Conservation (phyloP, 2,888 invertebrate genomes). For the Acleris cristana region DNA sequence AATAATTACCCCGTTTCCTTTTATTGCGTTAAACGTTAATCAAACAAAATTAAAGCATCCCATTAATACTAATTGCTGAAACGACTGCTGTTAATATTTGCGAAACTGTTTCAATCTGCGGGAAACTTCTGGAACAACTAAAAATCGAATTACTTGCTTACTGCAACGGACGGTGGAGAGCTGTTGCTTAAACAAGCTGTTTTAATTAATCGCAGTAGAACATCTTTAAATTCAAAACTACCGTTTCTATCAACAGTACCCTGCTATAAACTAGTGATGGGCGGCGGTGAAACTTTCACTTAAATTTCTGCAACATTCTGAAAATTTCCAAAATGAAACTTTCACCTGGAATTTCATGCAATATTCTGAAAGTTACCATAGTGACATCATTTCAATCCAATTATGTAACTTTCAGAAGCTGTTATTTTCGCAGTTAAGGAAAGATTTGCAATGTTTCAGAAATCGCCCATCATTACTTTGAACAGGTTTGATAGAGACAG, state of each 20-base stretch:
- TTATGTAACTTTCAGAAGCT: no score
- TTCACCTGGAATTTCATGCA: no score
- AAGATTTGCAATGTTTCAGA: no score
- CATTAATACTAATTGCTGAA: constrained; percentile 29
- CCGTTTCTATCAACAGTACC: constrained; percentile 4
- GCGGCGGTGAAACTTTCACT: no score
- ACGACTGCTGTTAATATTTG: constrained; percentile 26
- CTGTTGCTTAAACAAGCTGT: constrained; percentile 12
- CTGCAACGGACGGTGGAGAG: constrained; percentile 14
- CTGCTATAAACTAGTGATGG: no score
- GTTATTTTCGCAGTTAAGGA: no score
- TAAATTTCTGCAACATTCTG: no score
- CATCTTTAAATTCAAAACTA: not conserved
- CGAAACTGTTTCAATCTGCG: constrained; percentile 20
- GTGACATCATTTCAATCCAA: no score
- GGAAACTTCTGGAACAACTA: constrained; percentile 27
- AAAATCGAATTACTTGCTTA: constrained; percentile 27
- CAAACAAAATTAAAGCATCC: constrained; percentile 25
- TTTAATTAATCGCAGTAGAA: constrained; percentile 22
- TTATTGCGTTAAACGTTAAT: constrained; percentile 15
- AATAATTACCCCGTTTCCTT: constrained; percentile 6
- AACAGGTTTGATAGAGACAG: constrained; percentile 6
- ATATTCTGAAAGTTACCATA: no score
- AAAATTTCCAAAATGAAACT: no score
- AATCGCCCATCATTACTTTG: not conserved